Base-by-base conservation (phyloP, 2,888 invertebrate species). In the Creontiades dilutus region DNA sequence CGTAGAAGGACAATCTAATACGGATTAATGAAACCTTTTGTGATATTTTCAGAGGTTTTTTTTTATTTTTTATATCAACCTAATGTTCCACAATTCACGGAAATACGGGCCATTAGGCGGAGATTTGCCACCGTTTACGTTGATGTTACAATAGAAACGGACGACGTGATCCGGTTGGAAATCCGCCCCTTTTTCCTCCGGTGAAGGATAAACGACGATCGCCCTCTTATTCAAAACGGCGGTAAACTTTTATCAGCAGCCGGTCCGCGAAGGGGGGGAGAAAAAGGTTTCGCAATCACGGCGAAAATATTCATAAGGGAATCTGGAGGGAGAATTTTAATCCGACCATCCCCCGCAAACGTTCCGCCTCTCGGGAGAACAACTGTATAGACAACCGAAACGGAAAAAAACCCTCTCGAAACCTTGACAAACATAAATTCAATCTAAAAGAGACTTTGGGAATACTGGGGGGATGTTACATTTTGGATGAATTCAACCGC, bases 231-330 rank as follows among this genome's bases (percentile, higher is more conserved):
- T 68, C 68, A 68, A 19, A 68, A 68, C 68, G 68, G 23, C 68
- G 68, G 23, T 68, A 68, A 68, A 68, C 68, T 68, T 68, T 68
- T 68, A 68, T 68, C 68, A 68, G 68, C 68, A 68, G 68, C 68
- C 68, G 7, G 11, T 5, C 19, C 27, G 12, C 0, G 68, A 68
- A 5, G 9, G 4, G 61, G 61, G 19, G n/a, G n/a, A 7, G 37
- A 37, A 68, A 68, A 68, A 68, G 23, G 68, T 19, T 68, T 68
- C 19, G 68, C 68, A 23, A 68, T 68, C 68, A 68, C 68, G 68
- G 68, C 23, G 27, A 37, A 68, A 68, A 68, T 68, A 68, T 68
- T 68, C 27, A 68, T 68, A 68, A 68, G 68, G 23, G 23, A 57
- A 68, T 23, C 68, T 68, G 68, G 68, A 11, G 27, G 23, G 68